Evolutionary conservation across 1,140 invertebrate genomes (phyloP).

Genomic region (Drosophila mauritiana): DNA sequence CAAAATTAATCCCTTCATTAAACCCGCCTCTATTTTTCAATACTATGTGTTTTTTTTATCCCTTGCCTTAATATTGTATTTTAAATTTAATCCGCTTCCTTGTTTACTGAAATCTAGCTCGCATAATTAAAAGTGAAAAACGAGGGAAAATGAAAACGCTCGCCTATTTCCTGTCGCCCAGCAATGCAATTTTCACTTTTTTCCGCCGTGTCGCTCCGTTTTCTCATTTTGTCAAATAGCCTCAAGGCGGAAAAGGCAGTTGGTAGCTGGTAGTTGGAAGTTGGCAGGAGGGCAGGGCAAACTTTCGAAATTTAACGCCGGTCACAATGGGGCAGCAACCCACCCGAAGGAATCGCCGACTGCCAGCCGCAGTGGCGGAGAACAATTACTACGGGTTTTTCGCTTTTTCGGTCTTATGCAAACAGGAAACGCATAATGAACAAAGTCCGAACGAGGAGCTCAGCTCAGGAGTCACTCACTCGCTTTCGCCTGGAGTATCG

Average conservation of each 20-base stretch:
- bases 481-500: conserved; percentile 33
- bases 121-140: conserved; percentile 43
- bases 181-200: conserved; percentile 58
- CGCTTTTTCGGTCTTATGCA: conserved; percentile 65
- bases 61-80: background rate
- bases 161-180: conserved; percentile 36
- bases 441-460: conserved; percentile 52
- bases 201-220: conserved; percentile 29
- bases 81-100: conserved; percentile 5
- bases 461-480: conserved; percentile 43
- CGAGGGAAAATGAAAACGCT: conserved; percentile 42
- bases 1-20: background rate
- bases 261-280: conserved; percentile 15
- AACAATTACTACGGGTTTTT: conserved; percentile 64
- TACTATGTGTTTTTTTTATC: background rate
- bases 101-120: conserved; percentile 25
- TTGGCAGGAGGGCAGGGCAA: conserved; percentile 44
- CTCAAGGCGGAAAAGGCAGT: conserved; percentile 23
- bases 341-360: conserved; percentile 16
- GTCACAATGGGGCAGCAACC: conserved; percentile 60
- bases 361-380: conserved; percentile 43
- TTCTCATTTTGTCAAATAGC: conserved; percentile 67
- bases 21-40: background rate
- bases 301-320: conserved; percentile 82
- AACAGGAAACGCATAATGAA: conserved; percentile 83